A percentile compares a stretch with the other conserved stretches of the same genome.
These are phyloP conservation scores for Notarius lentiginosus DNA, from an alignment of 2,113 vertebrate genomes.

Conservation along the genomic window DNA sequence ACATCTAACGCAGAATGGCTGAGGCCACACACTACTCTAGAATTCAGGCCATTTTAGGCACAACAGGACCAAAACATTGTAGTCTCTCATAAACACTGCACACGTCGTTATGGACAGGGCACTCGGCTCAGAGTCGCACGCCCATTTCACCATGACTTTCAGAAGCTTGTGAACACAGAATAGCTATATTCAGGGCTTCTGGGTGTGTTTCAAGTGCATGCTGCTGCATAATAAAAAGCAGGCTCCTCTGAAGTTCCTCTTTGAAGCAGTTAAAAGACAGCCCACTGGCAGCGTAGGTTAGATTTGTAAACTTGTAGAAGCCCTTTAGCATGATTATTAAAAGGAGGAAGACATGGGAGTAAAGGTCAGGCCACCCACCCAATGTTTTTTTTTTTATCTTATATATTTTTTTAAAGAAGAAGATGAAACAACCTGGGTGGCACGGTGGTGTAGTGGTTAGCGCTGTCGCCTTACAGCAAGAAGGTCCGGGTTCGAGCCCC, in stretches of 20 bases:
- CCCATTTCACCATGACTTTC: constrained; percentile 24
- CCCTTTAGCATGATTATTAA: constrained; percentile 55
- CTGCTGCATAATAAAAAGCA: constrained; percentile 53
- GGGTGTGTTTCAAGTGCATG: constrained; percentile 38
- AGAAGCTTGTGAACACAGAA: constrained; percentile 12
- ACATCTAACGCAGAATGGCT: constrained; percentile 1
- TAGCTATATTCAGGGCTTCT: constrained; percentile 8
- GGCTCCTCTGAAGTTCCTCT: constrained; percentile 46
- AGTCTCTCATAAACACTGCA: constrained; percentile 35
- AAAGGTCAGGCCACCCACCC: constrained; percentile 44
- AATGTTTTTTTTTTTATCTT: not conserved
- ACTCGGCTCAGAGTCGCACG: not conserved
- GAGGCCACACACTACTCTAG: constrained; percentile 22
- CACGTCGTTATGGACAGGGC: constrained; percentile 5
- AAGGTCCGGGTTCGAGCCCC: too few species aligned
- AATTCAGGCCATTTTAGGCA: constrained; percentile 15
- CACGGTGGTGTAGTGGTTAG: too few species aligned
- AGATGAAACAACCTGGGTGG: too few species aligned
- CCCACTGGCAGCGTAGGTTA: constrained; percentile 48
- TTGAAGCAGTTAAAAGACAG: constrained; percentile 57
- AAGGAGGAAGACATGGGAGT: constrained; percentile 45
- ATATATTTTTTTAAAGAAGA: too few species aligned
- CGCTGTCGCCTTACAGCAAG: too few species aligned
- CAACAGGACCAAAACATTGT: constrained; percentile 35
- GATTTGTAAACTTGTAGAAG: constrained; percentile 58